Evolutionary conservation across 2,113 vertebrate genomes (phyloP).

Genomic region (Indicator indicator): DNA sequence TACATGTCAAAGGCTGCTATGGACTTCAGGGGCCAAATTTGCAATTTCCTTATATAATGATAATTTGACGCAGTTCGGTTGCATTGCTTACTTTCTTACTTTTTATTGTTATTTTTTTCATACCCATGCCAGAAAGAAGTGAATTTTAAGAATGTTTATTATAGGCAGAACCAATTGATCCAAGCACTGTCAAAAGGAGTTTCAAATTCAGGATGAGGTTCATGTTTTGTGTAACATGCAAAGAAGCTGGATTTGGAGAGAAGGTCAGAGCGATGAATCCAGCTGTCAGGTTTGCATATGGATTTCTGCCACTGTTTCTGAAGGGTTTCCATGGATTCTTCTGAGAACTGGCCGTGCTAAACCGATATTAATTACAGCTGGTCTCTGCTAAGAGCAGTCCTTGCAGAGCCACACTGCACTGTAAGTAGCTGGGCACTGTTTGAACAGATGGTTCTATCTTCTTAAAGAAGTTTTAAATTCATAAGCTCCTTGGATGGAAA

Average conservation of each 20-base stretch:
- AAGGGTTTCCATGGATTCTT: background rate
- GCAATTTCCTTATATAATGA: background rate
- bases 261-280: background rate
- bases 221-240: background rate
- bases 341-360: background rate
- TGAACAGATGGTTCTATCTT: constrained; percentile 60
- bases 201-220: background rate
- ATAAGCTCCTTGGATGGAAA: constrained; percentile 40
- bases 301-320: background rate
- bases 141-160: background rate
- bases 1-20: background rate
- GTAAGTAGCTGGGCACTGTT: constrained; percentile 13
- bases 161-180: background rate
- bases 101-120: background rate
- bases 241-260: background rate
- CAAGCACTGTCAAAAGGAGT: background rate
- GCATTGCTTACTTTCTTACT: background rate
- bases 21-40: background rate
- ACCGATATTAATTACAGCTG: background rate
- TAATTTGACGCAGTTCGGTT: background rate
- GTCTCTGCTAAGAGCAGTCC: background rate
- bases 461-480: constrained; percentile 49
- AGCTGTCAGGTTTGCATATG: background rate
- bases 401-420: background rate
- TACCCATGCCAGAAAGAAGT: background rate